Evolutionary conservation across 2,888 invertebrate genomes (phyloP).

Genomic region (Globia sparganii): DNA sequence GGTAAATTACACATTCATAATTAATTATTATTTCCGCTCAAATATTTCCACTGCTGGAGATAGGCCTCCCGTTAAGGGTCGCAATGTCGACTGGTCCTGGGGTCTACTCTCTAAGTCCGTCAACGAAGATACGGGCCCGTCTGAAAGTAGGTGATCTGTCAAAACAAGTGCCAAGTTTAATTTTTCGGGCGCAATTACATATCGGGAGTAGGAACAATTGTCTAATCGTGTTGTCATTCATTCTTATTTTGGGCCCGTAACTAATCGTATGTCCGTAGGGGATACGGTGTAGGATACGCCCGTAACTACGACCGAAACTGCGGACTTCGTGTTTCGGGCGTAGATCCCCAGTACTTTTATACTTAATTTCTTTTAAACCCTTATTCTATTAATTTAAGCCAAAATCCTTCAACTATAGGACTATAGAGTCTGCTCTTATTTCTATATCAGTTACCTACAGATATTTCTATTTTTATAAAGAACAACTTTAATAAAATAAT

Average conservation of each 20-base stretch:
- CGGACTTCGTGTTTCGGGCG: no score
- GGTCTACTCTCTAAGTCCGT: not conserved
- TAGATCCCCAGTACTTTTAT: no score
- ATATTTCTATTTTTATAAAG: not conserved
- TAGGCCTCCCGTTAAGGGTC: not conserved
- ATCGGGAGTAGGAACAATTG: no score
- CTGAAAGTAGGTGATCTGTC: not conserved
- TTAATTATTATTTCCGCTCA: not conserved
- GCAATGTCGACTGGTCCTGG: not conserved
- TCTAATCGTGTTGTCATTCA: no score
- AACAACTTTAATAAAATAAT: not conserved
- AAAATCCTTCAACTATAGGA: not conserved
- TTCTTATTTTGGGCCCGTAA: no score
- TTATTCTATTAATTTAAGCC: not conserved
- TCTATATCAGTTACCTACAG: not conserved
- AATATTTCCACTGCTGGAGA: not conserved
- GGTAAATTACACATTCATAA: conserved; percentile 25
- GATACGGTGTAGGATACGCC: no score
- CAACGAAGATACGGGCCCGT: not conserved
- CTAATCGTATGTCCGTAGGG: no score
- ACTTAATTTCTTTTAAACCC: not conserved
- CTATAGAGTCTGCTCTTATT: not conserved
- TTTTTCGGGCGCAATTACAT: no score
- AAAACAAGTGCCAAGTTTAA: no score
- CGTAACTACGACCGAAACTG: no score